phyloP scores from a whole-genome alignment of 2,797 vertebrate genomes.

The Sciurus vulgaris region DNA sequence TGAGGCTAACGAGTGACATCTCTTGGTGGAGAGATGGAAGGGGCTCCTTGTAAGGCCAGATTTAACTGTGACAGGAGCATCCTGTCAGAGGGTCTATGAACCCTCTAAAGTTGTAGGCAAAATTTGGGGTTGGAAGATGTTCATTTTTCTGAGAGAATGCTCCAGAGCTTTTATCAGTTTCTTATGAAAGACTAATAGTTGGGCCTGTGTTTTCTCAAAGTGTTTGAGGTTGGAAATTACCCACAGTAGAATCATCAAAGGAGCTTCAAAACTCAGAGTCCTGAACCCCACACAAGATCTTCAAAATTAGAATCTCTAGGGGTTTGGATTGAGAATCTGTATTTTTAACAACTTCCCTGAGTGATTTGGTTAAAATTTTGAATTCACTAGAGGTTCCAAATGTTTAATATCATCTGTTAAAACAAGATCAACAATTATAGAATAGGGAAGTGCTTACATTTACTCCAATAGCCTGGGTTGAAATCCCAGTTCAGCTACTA shows the following conservation, averaged over 20 bases:
- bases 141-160: not conserved
- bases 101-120: not conserved
- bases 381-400: not conserved
- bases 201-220: not conserved
- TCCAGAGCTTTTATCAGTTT: not conserved
- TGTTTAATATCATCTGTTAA: not conserved
- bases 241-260: not conserved
- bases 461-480: not conserved
- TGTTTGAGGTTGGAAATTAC: not conserved
- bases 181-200: not conserved
- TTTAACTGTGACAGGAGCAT: not conserved
- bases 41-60: not conserved
- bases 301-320: not conserved
- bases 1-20: slow-evolving; percentile 53
- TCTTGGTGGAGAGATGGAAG: slow-evolving; percentile 53
- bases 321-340: not conserved
- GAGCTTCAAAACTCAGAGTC: not conserved
- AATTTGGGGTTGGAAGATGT: not conserved
- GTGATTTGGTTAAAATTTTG: slow-evolving; percentile 34
- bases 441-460: not conserved
- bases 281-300: not conserved
- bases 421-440: not conserved
- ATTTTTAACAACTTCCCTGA: not conserved
- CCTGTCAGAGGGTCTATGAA: not conserved
- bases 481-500: not conserved